Evolutionary conservation across 2,113 vertebrate species (phyloP).

Genomic region (Phylloscopus whistleri): DNA sequence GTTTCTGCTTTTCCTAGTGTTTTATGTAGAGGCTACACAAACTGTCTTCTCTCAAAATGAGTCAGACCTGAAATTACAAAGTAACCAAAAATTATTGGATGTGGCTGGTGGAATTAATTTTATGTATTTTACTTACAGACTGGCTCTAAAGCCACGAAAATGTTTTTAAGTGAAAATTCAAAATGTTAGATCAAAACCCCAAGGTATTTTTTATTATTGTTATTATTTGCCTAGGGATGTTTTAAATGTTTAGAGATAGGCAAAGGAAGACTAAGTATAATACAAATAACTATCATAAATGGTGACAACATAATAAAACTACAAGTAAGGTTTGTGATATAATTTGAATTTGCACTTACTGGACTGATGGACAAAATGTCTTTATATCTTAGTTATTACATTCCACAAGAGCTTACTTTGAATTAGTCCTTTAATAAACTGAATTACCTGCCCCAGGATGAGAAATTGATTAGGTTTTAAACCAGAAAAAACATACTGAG

Average conservation of each 20-base stretch:
- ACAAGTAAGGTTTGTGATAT: neutral
- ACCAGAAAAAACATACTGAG: neutral
- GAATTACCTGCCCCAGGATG: neutral
- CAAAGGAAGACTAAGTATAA: neutral
- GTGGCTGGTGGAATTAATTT: neutral
- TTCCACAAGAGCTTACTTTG: neutral
- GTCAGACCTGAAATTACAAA: slow-evolving; percentile 19
- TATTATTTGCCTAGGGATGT: neutral
- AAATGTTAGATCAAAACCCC: neutral
- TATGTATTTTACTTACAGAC: neutral
- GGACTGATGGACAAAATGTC: neutral
- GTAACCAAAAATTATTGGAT: neutral
- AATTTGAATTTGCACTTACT: neutral
- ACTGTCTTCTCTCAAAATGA: neutral
- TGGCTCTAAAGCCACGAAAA: neutral
- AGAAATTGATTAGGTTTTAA: neutral
- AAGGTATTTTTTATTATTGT: neutral
- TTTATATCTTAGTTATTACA: neutral
- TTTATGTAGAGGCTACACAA: neutral
- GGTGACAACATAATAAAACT: neutral
- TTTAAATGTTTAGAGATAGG: neutral
- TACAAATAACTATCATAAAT: neutral
- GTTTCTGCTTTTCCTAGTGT: neutral
- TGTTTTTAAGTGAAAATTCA: neutral
- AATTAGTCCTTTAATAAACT: neutral